Evolutionary conservation across 2,888 invertebrate genomes (phyloP), one percentile per base, ranked within the genome.

Genomic region (Falcaria lacertinaria): DNA sequence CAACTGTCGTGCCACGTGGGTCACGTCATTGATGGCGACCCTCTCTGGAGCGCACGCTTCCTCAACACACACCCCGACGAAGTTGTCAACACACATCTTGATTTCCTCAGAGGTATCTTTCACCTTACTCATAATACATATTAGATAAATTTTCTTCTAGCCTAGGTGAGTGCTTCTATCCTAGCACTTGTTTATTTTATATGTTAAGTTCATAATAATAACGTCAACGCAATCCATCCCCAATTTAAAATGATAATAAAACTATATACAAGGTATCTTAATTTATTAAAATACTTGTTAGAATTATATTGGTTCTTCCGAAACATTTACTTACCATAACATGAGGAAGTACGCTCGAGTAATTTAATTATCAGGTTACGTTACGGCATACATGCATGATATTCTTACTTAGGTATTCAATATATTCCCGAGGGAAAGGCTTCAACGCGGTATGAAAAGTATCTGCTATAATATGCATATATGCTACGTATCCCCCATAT

Each of bases 21-120:
- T 0, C 91, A 93, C 54, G 91, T 92, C 43, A 94, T 96, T 45
- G 95, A 96, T 72, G 94, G 94, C 0, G 96, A 97, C 77, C 96
- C 97, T 0, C 79, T 98, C 25, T 98, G 97, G 97, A 96, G 96
- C 65, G 94, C 97, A 4, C 91, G 95, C 45, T 94, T 96, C 66
- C 90, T 97, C 49, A 91, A 93, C 44, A 94, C 94, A 1, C 91
- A 96, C 76, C 95, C 95, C 2, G 91, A 94, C 11, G 95, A 95
- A 41, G 93, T 97, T 41, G 91, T 94, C 50, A 91, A 92, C 56
- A 94, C 95, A 0, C 97, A 97, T 79, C 84, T 95, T 62, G 96
- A 95, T 71, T 97, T 95, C 74, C 80, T 96, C 37, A 91, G 93
- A 88, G 94, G 95, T 94, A 66, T 47, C 42, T 25, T n/a, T 11